A percentile compares a stretch with the other conserved stretches of the same genome.
phyloP scores from a whole-genome alignment of 2,888 invertebrate genomes.

The Minunthozetes semirufus region DNA sequence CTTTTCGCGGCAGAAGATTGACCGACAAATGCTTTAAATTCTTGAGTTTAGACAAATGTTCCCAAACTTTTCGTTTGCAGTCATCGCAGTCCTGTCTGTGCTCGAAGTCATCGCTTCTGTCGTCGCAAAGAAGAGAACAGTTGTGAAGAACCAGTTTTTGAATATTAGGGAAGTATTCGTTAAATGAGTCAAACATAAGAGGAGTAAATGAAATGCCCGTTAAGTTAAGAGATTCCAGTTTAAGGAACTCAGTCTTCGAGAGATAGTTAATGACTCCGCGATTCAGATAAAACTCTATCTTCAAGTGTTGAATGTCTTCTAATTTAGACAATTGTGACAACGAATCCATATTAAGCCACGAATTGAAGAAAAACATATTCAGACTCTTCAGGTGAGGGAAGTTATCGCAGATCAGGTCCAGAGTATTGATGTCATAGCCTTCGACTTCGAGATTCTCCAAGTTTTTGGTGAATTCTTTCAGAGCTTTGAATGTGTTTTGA shows the following conservation, averaged over 20 bases:
- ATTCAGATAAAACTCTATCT: constrained; percentile 18
- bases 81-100: constrained; percentile 7
- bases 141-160: background rate
- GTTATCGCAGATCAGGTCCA: background rate
- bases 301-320: background rate
- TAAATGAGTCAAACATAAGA: background rate
- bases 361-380: constrained; percentile 5
- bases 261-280: background rate
- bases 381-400: constrained; percentile 8
- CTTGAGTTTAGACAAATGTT: background rate
- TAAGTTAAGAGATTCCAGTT: background rate
- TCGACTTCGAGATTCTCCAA: background rate
- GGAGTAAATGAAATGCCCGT: constrained; percentile 19
- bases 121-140: constrained; percentile 13
- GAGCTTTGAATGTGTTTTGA: background rate
- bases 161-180: background rate
- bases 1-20: constrained; percentile 10
- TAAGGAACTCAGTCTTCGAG: background rate
- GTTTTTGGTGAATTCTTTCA: background rate
- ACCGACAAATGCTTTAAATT: background rate
- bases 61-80: constrained; percentile 17
- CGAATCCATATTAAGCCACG: background rate
- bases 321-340: background rate
- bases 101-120: background rate
- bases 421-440: background rate